phyloP scores from a whole-genome alignment of 1,140 invertebrate genomes.

The Drosophila mauritiana region DNA sequence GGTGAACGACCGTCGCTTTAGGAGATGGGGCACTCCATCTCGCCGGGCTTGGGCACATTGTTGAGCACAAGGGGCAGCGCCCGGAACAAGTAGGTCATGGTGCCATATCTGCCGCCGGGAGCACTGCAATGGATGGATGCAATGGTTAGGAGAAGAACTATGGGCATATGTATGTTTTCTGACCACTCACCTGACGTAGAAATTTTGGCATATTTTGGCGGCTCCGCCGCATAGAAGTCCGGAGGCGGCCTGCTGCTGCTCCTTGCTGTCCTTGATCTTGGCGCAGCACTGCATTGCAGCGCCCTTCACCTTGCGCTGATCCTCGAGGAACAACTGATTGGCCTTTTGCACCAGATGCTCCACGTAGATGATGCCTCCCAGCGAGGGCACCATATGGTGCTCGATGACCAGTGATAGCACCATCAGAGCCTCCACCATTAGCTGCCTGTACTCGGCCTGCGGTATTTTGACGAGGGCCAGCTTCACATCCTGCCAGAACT shows the following conservation, averaged over 20 bases:
- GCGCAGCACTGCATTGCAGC: conserved; percentile 97
- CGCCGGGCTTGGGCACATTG: conserved; percentile 90
- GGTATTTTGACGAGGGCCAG: conserved; percentile 99
- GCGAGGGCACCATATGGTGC: conserved; percentile 90
- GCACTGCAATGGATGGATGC: conserved; percentile 88
- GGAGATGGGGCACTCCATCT: conserved; percentile 92
- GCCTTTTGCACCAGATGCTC: conserved; percentile 97
- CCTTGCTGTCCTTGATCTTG: conserved; percentile 87
- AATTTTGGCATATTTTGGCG: conserved; percentile 97
- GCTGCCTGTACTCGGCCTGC: conserved; percentile 98
- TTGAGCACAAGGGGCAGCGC: conserved; percentile 91
- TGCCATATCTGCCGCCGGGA: conserved; percentile 97
- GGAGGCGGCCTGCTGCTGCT: conserved; percentile 86
- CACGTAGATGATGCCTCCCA: conserved; percentile 95
- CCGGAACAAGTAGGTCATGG: conserved; percentile 98
- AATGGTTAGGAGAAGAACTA: background rate
- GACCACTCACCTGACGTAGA: conserved; percentile 91
- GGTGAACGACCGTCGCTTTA: conserved; percentile 62
- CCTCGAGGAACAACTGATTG: conserved; percentile 97
- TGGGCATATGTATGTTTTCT: too few relatives aligned
- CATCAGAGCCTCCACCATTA: conserved; percentile 99
- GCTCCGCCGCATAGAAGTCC: conserved; percentile 95
- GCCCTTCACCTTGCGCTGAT: conserved; percentile 94
- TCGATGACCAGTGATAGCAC: conserved; percentile 96
- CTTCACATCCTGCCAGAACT: conserved; percentile 99